Conservation (phyloP, 2,797 vertebrate genomes). For the Distichodus sexfasciatus region DNA sequence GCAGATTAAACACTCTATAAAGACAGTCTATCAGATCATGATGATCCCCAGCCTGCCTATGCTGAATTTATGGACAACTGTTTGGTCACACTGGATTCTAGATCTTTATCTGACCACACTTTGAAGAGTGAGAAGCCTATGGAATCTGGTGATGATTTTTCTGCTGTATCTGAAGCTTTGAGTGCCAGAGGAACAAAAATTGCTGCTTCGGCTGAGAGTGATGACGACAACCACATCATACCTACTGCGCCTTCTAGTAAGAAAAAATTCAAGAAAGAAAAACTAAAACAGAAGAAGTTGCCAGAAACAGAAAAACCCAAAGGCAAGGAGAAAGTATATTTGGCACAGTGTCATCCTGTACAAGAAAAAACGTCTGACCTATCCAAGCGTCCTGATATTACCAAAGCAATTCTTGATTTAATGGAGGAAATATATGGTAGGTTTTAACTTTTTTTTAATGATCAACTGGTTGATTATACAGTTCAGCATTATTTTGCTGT, state of each 20-base stretch:
- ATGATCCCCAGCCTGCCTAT: neutral
- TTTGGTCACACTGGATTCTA: no score
- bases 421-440: constrained; percentile 78
- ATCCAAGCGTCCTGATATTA: constrained; percentile 62
- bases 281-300: constrained; percentile 45
- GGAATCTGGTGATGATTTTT: no score
- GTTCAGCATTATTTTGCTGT: no score
- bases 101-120: no score
- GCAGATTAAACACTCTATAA: neutral
- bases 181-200: no score
- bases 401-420: constrained; percentile 76
- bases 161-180: no score
- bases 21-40: neutral
- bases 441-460: constrained; percentile 41
- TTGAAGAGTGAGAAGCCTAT: no score
- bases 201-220: no score
- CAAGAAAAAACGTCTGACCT: constrained; percentile 52
- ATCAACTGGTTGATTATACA: no score
- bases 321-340: constrained; percentile 60
- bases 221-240: constrained; percentile 1
- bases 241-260: constrained; percentile 24
- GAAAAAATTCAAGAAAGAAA: constrained; percentile 61
- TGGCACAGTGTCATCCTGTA: constrained; percentile 38
- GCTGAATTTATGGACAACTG: neutral
- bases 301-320: constrained; percentile 47